These are phyloP conservation scores for Podiceps cristatus DNA, from an alignment of 2,113 vertebrate species.

Conservation along the genomic window DNA sequence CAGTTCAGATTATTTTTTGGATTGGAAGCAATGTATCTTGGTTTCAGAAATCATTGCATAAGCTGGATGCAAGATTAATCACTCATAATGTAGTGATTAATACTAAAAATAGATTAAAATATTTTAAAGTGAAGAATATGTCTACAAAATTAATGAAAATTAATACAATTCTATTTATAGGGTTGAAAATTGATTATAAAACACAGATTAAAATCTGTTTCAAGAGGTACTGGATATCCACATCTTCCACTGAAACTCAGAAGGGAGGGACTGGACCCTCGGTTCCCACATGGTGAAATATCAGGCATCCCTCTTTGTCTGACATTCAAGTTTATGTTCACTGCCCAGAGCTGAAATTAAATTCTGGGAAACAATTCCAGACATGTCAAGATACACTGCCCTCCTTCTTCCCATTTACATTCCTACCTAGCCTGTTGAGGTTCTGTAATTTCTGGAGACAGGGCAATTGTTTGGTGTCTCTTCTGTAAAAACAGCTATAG, in stretches of 20 bases:
- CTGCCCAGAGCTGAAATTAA: not conserved
- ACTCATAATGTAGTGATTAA: not conserved
- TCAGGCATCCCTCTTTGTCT: not conserved
- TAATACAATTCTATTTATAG: not conserved
- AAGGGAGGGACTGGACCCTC: not conserved
- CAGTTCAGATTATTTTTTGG: not conserved
- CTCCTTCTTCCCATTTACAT: not conserved
- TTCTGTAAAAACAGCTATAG: not conserved
- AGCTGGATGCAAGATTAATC: not conserved
- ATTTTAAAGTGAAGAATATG: not conserved
- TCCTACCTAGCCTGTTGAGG: not conserved
- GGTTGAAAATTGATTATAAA: not conserved
- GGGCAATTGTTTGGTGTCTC: fast-evolving
- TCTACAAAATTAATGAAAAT: not conserved
- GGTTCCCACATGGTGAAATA: not conserved
- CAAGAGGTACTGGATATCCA: not conserved
- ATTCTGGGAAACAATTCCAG: not conserved
- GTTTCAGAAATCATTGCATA: not conserved
- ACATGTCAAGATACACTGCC: not conserved
- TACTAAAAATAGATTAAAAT: not conserved
- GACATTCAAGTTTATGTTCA: not conserved
- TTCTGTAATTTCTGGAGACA: not conserved
- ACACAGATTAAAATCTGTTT: not conserved
- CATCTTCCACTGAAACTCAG: not conserved
- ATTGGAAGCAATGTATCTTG: not conserved